Evolutionary conservation across 2,888 invertebrate genomes (phyloP), one percentile per base, ranked within the genome.

Genomic region (Sphecodes monilicornis): DNA sequence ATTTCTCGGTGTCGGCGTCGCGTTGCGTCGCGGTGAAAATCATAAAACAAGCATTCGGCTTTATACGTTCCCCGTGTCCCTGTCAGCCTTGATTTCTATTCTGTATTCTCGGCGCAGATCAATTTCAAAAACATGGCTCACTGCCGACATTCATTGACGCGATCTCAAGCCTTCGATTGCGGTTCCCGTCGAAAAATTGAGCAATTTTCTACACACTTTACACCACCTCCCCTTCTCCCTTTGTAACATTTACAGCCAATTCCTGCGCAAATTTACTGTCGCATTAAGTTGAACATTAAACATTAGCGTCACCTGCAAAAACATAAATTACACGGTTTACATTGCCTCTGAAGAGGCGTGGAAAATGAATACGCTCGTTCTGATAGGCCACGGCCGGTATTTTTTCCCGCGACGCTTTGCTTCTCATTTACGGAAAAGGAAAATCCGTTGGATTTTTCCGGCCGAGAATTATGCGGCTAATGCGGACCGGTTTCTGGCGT

Each of bases 21-120:
- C 36, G 36, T 36, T 5, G 57, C 57, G 66, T 43, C 22, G 32
- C 66, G 71, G n/a, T 18, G 76, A 66, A 76, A 83, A 83, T 60
- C 82, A 54, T 82, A 76, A 83, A 82, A 82, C 82, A 82, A 71
- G 57, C 68, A 57, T 82, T 11, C 64, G 54, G 29, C 68, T 83
- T 83, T 76, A 76, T 76, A 54, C 57, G 26, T 36, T 16, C 32
- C 26, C 26, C 22, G 54, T n/a, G 39, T 70, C 32, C 4, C 26
- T 57, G 66, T 43, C 71, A 75, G 70, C 29, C 54, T 3, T 54
- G 43, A 82, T 75, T 81, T 29, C 64, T 16, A 70, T 43, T 54
- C 32, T 1, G 64, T 16, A 18, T 16, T 13, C 32, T n/a, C 43
- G 26, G 13, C 18, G 11, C n/a, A 26, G 68, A 68, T 39, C 54